Conservation (phyloP, 2,797 vertebrate genomes). For the Tachyglossus aculeatus region DNA sequence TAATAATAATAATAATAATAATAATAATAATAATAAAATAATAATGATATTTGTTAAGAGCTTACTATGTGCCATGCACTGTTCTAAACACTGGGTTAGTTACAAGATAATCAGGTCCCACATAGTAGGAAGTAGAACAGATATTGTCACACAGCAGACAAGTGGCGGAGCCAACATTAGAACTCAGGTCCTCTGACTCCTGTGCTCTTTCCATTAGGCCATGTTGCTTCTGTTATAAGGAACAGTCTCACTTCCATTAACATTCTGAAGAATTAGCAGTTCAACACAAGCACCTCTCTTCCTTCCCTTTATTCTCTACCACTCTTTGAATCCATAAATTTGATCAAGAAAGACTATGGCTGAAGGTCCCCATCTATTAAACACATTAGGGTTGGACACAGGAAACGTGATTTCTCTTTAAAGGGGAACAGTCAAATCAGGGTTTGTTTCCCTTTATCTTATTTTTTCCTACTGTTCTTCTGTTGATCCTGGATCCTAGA, state of each 20-base stretch:
- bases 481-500: background rate
- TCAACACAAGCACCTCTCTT: background rate
- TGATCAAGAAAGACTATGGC: background rate
- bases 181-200: too few species aligned
- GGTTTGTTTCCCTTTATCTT: background rate
- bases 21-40: too few species aligned
- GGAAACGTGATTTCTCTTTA: background rate
- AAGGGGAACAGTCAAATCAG: too few species aligned
- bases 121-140: too few species aligned
- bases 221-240: conserved; percentile 19
- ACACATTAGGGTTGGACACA: background rate
- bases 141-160: too few species aligned
- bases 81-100: too few species aligned
- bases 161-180: too few species aligned
- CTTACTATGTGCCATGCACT: too few species aligned
- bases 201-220: too few species aligned
- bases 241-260: conserved; percentile 15
- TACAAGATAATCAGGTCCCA: too few species aligned
- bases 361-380: background rate
- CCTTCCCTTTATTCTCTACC: conserved; percentile 8
- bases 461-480: background rate
- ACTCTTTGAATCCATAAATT: background rate
- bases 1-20: too few species aligned
- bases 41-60: too few species aligned
- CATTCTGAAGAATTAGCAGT: conserved; percentile 24